Evolutionary conservation across 2,888 invertebrate species (phyloP), one percentile per base, ranked within the genome.

Genomic region (Pristionchus exspectatus): DNA sequence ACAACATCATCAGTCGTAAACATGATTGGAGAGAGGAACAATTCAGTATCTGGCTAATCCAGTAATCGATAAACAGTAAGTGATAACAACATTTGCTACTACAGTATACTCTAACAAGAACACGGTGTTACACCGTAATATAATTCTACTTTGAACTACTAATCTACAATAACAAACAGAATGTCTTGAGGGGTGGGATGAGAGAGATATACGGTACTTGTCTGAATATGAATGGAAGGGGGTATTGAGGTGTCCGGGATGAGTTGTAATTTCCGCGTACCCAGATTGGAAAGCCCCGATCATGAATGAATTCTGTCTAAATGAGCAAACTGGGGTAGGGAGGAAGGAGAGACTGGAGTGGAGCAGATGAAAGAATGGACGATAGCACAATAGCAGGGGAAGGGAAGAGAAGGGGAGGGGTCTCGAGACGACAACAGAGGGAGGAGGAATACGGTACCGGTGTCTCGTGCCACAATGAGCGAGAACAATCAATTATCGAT

Each of bases 131-230:
- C 50, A 54, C 81, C 81, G 81, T 74, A 24, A 16, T 44, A 81
- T n/a, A 81, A 81, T 54, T 54, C 81, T 81, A 81, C 81, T 81
- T 50, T 54, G 81, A 81, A 16, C 81, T 81, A 81, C 81, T 27
- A 38, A 81, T 81, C 81, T 81, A 81, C 81, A 81, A 81, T 27
- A 81, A 81, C 81, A 81, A 81, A 81, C 81, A 81, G 81, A 81
- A 81, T 81, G 81, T 81, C 38, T 7, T 81, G 81, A 33, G 72
- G 72, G 1, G n/a, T 69, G 74, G 74, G 38, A 72, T 72, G 72
- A 21, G 69, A 27, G 69, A 30, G 30, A 50, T n/a, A 50, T 81
- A 81, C 81, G 81, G 50, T 81, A 81, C 27, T 81, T 81, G 81
- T 74, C 5, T 12, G 50, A 50, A 81, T 81, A 54, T 81, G 81